Evolutionary conservation across 2,888 invertebrate genomes (phyloP), one percentile per base, ranked within the genome.

Genomic region (Caenorhabditis sinica): DNA sequence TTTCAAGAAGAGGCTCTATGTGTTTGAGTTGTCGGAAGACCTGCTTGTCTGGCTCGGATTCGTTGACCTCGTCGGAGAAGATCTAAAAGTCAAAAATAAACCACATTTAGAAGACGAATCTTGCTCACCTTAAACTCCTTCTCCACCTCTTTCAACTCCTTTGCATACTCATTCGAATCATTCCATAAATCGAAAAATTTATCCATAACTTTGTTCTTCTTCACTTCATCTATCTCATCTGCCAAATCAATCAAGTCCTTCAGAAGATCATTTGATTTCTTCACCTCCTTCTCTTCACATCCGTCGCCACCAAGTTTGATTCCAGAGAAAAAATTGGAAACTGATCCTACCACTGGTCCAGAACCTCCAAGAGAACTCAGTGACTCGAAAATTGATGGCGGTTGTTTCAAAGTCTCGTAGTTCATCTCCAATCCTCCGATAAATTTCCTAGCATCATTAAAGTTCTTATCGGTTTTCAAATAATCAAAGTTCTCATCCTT

Each of bases 1-100:
- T 61, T 36, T 61, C 40, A 13, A 61, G 40, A 6, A 61, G 61
- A 0, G 61, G 61, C 13, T 61, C 61, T 23, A 61, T 61, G 11
- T 61, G 23, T 2, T 61, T 6, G 17, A 61, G 23, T 13, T 40
- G 33, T 20, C 15, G 20, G 9, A 40, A 61, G 1, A 61, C 5
- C 23, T 61, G 11, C 23, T 13, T 23, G 9, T 61, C 61, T 23
- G 30, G 33, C 11, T 61, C 40, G 4, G 58, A 60, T 33, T 60
- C 58, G 6, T 33, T 15, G 6, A 60, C 15, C 17, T 60, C 58
- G 15, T 33, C 58, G 33, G 30, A 25, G 58, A 60, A 60, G 40
- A 6, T 40, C 40, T 40, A 13, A 40, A 40, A 40, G 2, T 11
- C 13, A 11, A 11, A 40, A 11, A 40, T 40, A 11, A 5, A 6